These are phyloP conservation scores for Pseudomugil tenellus DNA, from an alignment of 2,797 vertebrate genomes.

Conservation along the genomic window DNA sequence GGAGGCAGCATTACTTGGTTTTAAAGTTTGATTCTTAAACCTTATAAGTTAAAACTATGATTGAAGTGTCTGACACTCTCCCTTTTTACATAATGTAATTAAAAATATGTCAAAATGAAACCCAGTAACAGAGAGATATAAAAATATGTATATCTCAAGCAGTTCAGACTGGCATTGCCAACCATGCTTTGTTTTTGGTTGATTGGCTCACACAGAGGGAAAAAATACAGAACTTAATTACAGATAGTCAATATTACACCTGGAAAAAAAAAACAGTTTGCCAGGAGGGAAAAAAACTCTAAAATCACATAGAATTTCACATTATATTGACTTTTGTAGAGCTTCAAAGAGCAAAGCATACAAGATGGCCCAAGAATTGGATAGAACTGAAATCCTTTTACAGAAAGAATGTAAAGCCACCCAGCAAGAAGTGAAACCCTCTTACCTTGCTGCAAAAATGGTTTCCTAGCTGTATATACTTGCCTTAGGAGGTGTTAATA, in stretches of 20 bases:
- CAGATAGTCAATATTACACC: neutral
- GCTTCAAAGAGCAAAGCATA: conserved; percentile 6
- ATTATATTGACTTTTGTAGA: neutral
- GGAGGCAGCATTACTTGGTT: too few relatives aligned
- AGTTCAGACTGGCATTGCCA: neutral
- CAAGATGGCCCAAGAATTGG: neutral
- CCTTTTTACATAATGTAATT: too few relatives aligned
- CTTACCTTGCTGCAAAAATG: neutral
- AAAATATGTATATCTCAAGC: neutral
- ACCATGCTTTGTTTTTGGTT: conserved; percentile 3
- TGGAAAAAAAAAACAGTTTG: neutral
- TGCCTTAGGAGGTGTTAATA: conserved; percentile 7
- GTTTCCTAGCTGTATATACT: neutral
- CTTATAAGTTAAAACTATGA: too few relatives aligned
- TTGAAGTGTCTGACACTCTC: too few relatives aligned
- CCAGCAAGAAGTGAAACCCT: neutral
- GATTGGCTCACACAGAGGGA: neutral
- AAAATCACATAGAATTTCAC: conserved; percentile 2
- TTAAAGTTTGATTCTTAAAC: too few relatives aligned
- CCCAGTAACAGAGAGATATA: neutral
- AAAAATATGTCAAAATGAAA: too few relatives aligned
- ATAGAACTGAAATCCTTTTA: conserved; percentile 5
- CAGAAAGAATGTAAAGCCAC: conserved; percentile 4
- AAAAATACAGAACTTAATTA: neutral
- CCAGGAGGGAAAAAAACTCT: conserved; percentile 1